Base-by-base conservation (phyloP, 2,888 invertebrate genomes). In the Pyralis farinalis region DNA sequence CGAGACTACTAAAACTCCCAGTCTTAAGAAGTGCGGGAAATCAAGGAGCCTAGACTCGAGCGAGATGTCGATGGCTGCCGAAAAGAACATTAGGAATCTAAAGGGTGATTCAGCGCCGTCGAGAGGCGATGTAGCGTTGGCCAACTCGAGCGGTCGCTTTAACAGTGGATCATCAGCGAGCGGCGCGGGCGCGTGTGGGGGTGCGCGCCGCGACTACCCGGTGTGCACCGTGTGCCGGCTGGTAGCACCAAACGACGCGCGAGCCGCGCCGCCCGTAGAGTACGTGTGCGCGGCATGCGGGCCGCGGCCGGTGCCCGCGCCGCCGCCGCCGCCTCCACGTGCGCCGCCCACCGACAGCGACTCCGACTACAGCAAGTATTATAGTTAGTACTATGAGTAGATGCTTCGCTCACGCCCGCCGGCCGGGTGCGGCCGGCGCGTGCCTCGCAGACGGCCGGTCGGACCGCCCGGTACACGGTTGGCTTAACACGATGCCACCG, bases 31-130 rank as follows among this genome's bases (percentile, higher is more conserved):
- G 51, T 94, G 94, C 58, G 94, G 95, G 0, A 95, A 95, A 71
- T 96, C 96, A 0, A 93, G 94, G 56, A 96, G 96, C 61, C 85
- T 97, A 29, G 97, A 97, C 70, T 96, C 96, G 0, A 95, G 95
- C 59, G 96, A 96, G 68, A 90, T 96, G 56, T 91, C 94, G 34
- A 91, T 92, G 4, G 85, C 90, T 22, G 85, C 82, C 27, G 90
- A 91, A n/a, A 74, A 70, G 51, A 84, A 82, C 8, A 9, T 35
- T 47, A 6, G 44, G 46, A 10, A 40, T 40, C 1, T 43, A 47
- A 3, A 53, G 49, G 34, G 42, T 44, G 12, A 40, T 8, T 1
- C 40, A 16, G 30, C 46, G 20, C 55, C 31, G 25, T 8, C 43
- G 46, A 67, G 45, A 37, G 46, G 38, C 12, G 62, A 58, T 1